Base-by-base conservation (phyloP, 1,140 invertebrate genomes). In the Drosophila arawakana region DNA sequence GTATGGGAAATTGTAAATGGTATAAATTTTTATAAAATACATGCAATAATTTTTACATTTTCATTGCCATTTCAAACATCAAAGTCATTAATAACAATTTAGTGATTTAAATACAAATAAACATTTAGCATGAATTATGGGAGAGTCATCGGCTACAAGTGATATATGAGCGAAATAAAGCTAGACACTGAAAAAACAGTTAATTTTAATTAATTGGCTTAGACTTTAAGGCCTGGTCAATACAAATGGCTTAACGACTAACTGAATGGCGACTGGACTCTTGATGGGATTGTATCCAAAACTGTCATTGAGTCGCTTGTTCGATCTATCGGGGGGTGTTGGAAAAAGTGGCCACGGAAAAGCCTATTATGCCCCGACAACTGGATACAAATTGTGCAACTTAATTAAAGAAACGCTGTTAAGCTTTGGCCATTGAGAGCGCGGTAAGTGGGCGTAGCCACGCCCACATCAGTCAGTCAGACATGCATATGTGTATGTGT, bases 381-480 rank as follows among this genome's bases (percentile, higher is more conserved):
- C 80, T 81, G 81, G 76, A 84, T 73, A 89, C 84, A 88, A 89
- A 89, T 88, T 88, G 84, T 81, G 58, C 77, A 84, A 88, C 84
- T 88, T 89, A 88, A 88, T 88, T 88, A 88, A 88, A 88, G 84
- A 84, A 88, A 81, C 81, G 77, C 77, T 88, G 84, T 89, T 86
- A 84, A 77, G 88, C 74, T 84, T 57, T 78, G 73, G 83, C 88
- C 79, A 86, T 88, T 81, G 82, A 86, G 82, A 86, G 82, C 62
- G 68, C 41, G 25, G 25, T 30, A 30, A 30, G 25, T 30, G 30
- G 54, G 11, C 39, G 44, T 35, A 15, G 43, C 21, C 35, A 46
- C 10, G 9, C 67, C 59, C 59, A 59, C 65, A 63, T 67, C 70
- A 68, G 61, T 61, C 57, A 63, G 68, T 61, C 57, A 63, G 68